phyloP scores from a whole-genome alignment of 2,797 vertebrate genomes.

The Staurois parvus region DNA sequence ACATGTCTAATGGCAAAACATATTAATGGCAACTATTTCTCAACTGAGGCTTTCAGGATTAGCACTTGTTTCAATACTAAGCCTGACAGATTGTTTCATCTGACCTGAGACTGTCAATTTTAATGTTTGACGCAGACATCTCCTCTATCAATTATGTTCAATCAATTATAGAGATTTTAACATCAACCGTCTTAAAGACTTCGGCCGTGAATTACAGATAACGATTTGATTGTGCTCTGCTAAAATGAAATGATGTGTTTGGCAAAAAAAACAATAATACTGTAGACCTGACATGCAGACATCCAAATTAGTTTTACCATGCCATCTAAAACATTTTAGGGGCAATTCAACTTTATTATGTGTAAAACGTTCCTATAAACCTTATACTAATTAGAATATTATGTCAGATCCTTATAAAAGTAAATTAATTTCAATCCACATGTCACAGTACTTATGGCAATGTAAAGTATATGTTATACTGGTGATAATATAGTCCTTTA shows the following conservation, averaged over 20 bases:
- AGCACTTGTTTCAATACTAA: constrained; percentile 17
- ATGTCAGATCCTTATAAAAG: too few relatives aligned
- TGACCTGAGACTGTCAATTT: constrained; percentile 19
- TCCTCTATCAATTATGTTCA: constrained; percentile 19
- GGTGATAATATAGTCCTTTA: too few relatives aligned
- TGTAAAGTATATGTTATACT: too few relatives aligned
- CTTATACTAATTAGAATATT: too few relatives aligned
- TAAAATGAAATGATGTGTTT: neutral
- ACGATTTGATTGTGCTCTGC: neutral
- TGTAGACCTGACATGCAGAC: neutral
- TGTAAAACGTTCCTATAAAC: neutral
- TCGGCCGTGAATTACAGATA: constrained; percentile 5
- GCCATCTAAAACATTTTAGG: too few relatives aligned
- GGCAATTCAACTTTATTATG: neutral
- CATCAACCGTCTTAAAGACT: constrained; percentile 35
- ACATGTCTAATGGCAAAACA: constrained; percentile 16
- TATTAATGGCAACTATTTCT: constrained; percentile 15
- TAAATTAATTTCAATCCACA: too few relatives aligned
- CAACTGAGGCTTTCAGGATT: constrained; percentile 23
- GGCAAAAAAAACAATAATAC: neutral
- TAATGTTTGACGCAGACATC: constrained; percentile 22
- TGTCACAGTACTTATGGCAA: too few relatives aligned
- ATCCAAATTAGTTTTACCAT: too few relatives aligned
- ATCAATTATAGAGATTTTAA: constrained; percentile 42
- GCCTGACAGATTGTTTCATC: neutral